Conservation (phyloP, 2,113 vertebrate species). For the Acrocephalus arundinaceus region DNA sequence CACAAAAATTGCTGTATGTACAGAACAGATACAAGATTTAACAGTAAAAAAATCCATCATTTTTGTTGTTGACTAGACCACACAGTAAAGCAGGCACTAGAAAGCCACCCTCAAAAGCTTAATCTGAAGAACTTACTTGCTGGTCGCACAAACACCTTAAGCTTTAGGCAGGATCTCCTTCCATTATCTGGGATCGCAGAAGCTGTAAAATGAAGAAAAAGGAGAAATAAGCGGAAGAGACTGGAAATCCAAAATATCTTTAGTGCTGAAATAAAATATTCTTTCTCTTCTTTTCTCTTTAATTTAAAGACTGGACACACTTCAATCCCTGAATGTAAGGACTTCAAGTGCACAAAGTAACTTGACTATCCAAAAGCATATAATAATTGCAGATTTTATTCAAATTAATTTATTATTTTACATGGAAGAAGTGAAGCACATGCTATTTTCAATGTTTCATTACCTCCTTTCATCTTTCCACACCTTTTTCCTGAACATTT, state of each 20-base stretch:
- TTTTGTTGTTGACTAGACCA: conserved; percentile 66
- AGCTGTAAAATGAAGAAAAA: conserved; percentile 75
- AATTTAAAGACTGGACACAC: not conserved
- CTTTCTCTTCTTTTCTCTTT: not conserved
- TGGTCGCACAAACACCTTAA: conserved; percentile 97
- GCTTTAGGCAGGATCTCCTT: conserved; percentile 94
- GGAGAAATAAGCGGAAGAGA: not conserved
- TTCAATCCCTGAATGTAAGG: not conserved
- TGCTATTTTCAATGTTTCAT: not conserved
- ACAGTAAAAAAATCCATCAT: conserved; percentile 44
- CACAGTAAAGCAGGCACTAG: conserved; percentile 61
- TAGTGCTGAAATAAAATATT: not conserved
- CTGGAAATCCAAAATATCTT: not conserved
- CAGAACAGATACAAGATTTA: conserved; percentile 71
- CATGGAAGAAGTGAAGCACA: not conserved
- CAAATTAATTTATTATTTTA: not conserved
- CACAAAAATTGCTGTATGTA: conserved; percentile 67
- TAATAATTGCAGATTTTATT: not conserved
- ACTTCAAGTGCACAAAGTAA: not conserved
- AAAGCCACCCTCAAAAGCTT: conserved; percentile 54
- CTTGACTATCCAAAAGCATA: not conserved
- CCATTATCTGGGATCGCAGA: conserved; percentile 94
- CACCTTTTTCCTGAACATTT: not conserved
- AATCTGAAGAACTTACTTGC: conserved; percentile 88
- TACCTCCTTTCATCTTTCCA: not conserved